phyloP scores from a whole-genome alignment of 2,888 invertebrate species.

The Theretra japonica region DNA sequence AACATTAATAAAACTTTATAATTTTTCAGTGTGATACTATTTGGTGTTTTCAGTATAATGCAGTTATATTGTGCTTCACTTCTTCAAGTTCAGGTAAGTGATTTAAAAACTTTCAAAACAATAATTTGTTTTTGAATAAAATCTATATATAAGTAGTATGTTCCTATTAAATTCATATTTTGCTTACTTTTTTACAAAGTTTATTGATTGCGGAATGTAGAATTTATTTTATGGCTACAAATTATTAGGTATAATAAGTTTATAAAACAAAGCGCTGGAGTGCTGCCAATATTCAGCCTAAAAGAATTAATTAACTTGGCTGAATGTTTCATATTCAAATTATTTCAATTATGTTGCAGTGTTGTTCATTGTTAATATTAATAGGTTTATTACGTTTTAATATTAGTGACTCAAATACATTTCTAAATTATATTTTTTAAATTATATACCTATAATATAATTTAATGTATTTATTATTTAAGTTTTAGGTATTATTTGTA shows the following conservation, averaged over 20 bases:
- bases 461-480: no score
- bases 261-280: constrained; percentile 1
- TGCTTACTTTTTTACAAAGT: neutral
- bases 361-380: neutral
- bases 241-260: neutral
- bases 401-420: no score
- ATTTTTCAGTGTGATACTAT: neutral
- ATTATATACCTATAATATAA: no score
- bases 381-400: neutral
- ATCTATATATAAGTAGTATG: neutral
- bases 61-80: neutral
- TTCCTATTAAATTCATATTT: neutral
- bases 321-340: no score
- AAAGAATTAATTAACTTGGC: neutral
- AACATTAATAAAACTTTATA: neutral
- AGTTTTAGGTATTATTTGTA: no score
- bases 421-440: no score
- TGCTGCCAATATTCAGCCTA: neutral
- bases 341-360: neutral
- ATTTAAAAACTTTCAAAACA: neutral
- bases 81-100: neutral
- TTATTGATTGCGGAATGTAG: neutral
- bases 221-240: neutral
- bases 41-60: neutral
- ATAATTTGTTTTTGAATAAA: neutral